Evolutionary conservation across 2,888 invertebrate species (phyloP).

Genomic region (Drosophila subsilvestris): DNA sequence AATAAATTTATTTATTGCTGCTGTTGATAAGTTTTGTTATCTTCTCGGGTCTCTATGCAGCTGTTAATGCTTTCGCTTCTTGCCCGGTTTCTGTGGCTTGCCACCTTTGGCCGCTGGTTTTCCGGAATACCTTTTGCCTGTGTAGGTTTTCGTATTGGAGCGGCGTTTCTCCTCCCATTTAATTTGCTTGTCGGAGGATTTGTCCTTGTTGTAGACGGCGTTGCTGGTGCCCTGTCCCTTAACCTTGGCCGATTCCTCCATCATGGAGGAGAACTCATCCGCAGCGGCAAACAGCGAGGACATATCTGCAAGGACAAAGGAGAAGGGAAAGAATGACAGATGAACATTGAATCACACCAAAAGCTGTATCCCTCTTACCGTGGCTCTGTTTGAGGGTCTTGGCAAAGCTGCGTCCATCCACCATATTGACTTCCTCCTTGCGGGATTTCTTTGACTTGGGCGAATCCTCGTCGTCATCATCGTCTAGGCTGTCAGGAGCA

Average conservation of each 20-base stretch:
- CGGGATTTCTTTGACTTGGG: conserved; percentile 79
- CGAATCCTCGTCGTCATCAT: conserved; percentile 57
- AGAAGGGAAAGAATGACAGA: no score
- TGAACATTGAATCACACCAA: conserved; percentile 11
- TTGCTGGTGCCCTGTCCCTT: conserved; percentile 88
- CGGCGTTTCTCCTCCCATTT: conserved; percentile 91
- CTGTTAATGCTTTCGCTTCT: conserved; percentile 65
- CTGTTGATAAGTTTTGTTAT: not conserved
- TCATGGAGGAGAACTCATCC: conserved; percentile 93
- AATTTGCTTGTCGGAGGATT: conserved; percentile 90
- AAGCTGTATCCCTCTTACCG: conserved; percentile 58
- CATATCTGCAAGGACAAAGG: conserved; percentile 83
- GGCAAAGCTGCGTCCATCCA: conserved; percentile 75
- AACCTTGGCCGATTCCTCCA: conserved; percentile 92
- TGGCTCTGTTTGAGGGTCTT: conserved; percentile 81
- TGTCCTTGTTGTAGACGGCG: conserved; percentile 90
- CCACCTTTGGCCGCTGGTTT: conserved; percentile 25
- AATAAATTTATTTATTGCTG: not conserved
- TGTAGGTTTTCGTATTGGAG: conserved; percentile 78
- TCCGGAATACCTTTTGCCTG: conserved; percentile 62
- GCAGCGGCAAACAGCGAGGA: conserved; percentile 91
- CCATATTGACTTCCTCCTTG: conserved; percentile 34
- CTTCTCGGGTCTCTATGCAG: not conserved
- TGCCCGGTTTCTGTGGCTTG: conserved; percentile 50
- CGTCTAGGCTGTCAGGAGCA: conserved; percentile 70